Percentiles rank a stretch among this genome's conserved stretches.
phyloP scores from a whole-genome alignment of 2,113 vertebrate species.

The Megaleporinus macrocephalus region DNA sequence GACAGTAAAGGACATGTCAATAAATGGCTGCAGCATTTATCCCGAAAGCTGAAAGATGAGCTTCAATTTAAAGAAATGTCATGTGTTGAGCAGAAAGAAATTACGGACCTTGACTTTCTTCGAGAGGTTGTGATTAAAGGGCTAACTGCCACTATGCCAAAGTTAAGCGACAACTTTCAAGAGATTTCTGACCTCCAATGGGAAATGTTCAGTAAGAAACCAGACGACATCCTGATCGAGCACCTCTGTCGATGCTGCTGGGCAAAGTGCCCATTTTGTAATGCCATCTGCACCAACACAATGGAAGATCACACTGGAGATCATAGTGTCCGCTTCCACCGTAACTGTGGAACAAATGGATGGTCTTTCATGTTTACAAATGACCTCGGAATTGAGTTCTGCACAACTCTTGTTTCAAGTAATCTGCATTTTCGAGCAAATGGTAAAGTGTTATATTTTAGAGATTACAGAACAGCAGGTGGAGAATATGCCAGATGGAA shows the following conservation, averaged over 20 bases:
- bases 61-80: constrained; percentile 38
- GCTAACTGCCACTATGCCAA: background rate
- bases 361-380: background rate
- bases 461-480: constrained; percentile 43
- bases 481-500: constrained; percentile 32
- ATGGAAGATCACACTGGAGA: constrained; percentile 14
- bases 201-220: constrained; percentile 21
- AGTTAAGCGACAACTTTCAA: background rate
- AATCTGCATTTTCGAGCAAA: fast-evolving
- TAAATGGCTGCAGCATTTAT: constrained; percentile 47
- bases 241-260: constrained; percentile 53
- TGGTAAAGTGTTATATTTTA: background rate
- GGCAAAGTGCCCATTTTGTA: constrained; percentile 52
- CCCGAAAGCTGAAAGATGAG: constrained; percentile 36
- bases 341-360: constrained; percentile 43
- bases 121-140: background rate
- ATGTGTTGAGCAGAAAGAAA: constrained; percentile 39
- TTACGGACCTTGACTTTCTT: constrained; percentile 54
- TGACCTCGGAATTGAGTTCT: constrained; percentile 55
- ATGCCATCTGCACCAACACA: constrained; percentile 53
- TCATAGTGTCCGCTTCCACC: constrained; percentile 53
- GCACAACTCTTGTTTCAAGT: constrained; percentile 63
- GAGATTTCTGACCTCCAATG: background rate
- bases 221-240: constrained; percentile 43
- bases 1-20: background rate